phyloP scores from a whole-genome alignment of 2,113 vertebrate genomes.

The Scatophagus argus region DNA sequence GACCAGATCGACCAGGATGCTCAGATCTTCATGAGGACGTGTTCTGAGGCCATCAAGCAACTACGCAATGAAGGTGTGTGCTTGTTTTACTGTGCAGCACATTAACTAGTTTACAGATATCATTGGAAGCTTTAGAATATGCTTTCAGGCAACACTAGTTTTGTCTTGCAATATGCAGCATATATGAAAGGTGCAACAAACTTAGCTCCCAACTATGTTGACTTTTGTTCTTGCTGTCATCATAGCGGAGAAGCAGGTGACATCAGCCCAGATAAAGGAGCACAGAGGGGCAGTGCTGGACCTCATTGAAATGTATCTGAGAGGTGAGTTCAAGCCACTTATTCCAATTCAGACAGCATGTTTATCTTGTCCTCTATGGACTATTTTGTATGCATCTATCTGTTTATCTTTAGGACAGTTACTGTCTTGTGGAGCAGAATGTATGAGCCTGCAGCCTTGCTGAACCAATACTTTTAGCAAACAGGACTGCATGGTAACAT shows the following conservation, averaged over 20 bases:
- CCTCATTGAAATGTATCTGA: constrained; percentile 92
- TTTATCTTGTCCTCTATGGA: neutral
- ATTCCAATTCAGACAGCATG: neutral
- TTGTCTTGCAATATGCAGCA: neutral
- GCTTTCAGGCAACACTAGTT: neutral
- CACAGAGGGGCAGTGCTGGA: constrained; percentile 92
- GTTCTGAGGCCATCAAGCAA: constrained; percentile 94
- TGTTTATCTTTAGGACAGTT: neutral
- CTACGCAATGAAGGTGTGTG: constrained; percentile 88
- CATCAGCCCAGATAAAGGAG: constrained; percentile 91
- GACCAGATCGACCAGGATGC: constrained; percentile 99
- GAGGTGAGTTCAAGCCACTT: constrained; percentile 82
- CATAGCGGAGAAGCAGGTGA: constrained; percentile 87
- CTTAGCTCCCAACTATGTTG: neutral
- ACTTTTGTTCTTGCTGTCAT: constrained; percentile 16
- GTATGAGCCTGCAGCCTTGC: neutral
- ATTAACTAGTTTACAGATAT: neutral
- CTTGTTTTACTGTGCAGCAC: neutral
- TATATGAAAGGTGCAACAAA: neutral
- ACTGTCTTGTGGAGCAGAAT: neutral
- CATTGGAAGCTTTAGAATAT: neutral
- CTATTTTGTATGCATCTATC: neutral
- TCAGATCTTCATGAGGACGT: constrained; percentile 95
- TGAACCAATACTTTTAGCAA: neutral
- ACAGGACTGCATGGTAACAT: neutral